These are phyloP conservation scores for Cyphomyrmex costatus DNA, from an alignment of 1,140 invertebrate genomes.

Conservation along the genomic window DNA sequence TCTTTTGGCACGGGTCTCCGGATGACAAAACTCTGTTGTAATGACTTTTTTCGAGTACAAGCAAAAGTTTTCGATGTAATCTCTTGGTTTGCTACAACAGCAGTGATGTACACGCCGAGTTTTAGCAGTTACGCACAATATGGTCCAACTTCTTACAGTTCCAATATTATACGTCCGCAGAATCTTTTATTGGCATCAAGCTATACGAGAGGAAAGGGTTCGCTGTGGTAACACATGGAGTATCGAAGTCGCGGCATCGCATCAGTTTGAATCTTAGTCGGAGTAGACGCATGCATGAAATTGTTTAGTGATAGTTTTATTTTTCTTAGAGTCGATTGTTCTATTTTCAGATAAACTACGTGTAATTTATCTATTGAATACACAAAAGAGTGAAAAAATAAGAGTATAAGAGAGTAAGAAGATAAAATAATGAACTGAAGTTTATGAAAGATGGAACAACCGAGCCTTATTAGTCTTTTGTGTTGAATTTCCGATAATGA, in stretches of 20 bases:
- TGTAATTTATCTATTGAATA: no score
- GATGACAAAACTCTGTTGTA: neutral
- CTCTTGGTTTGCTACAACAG: neutral
- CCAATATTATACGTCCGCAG: neutral
- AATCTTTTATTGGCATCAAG: conserved; percentile 2
- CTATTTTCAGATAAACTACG: no score
- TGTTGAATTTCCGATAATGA: neutral
- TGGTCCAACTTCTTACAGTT: neutral
- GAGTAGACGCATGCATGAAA: neutral
- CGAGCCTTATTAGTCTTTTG: no score
- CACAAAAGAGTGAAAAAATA: no score
- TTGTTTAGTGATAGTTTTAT: conserved; percentile 3
- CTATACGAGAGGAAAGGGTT: neutral
- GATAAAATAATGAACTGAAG: no score
- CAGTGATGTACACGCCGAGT: neutral
- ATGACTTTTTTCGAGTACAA: neutral
- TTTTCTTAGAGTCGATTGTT: no score
- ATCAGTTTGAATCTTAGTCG: neutral
- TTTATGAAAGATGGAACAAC: no score
- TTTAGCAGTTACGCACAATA: neutral
- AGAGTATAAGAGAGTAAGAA: no score
- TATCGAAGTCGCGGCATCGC: neutral
- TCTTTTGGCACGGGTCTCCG: neutral
- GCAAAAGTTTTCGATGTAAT: neutral
- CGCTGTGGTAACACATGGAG: neutral